Conservation (phyloP, 2,888 invertebrate genomes). For the Clistopyga incitator region DNA sequence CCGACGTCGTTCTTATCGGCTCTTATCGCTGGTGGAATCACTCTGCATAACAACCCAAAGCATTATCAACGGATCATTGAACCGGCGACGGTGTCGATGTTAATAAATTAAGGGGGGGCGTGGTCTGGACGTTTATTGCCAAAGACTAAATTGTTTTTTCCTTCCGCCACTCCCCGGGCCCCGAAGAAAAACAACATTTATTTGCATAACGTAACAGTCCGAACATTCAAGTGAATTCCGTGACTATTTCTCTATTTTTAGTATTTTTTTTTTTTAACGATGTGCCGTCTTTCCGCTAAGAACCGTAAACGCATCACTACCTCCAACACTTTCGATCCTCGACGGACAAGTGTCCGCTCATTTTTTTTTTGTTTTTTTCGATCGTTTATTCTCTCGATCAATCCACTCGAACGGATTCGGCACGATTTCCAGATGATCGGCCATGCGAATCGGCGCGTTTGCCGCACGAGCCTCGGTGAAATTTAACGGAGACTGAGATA, state of each 20-base stretch:
- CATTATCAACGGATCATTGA: not conserved
- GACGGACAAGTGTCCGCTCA: conserved; percentile 19
- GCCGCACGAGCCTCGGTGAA: conserved; percentile 53
- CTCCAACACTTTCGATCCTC: conserved; percentile 51
- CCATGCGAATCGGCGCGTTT: conserved; percentile 54
- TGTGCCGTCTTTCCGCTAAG: not conserved
- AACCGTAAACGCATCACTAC: conserved; percentile 60
- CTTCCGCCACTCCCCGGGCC: not conserved
- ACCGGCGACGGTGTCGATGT: not conserved
- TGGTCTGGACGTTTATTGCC: not conserved
- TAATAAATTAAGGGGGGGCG: conserved; percentile 22
- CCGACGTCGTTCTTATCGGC: too few relatives aligned
- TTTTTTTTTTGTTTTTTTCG: conserved; percentile 16
- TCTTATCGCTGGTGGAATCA: too few relatives aligned
- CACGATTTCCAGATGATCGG: conserved; percentile 61
- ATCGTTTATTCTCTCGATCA: conserved; percentile 34
- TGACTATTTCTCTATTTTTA: conserved; percentile 11
- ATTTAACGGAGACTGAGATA: conserved; percentile 35
- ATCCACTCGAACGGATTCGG: conserved; percentile 47
- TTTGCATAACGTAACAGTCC: conserved; percentile 18
- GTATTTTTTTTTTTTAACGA: too few relatives aligned
- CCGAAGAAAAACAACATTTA: not conserved
- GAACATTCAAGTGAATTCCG: conserved; percentile 10
- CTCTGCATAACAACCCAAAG: too few relatives aligned
- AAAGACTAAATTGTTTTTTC: conserved; percentile 5